phyloP scores from a whole-genome alignment of 2,113 vertebrate species.

The Falco punctatus region DNA sequence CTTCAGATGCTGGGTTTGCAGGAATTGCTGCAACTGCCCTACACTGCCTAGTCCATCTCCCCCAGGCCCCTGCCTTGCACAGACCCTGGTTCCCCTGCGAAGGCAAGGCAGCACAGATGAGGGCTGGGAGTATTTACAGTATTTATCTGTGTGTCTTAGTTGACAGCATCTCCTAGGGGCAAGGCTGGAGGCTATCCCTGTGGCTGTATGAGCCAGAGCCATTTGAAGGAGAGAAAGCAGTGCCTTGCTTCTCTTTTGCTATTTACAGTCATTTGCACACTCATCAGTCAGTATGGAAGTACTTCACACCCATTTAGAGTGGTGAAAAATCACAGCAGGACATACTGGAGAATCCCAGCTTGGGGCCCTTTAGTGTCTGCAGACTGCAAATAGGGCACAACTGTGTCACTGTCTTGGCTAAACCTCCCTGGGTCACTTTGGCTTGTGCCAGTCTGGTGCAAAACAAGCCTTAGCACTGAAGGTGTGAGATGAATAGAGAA shows the following conservation, averaged over 20 bases:
- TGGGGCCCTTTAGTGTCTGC: neutral
- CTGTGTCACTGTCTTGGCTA: neutral
- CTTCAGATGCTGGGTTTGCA: neutral
- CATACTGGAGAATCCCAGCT: neutral
- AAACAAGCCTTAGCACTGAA: neutral
- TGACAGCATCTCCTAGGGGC: accelerated
- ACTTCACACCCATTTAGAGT: neutral
- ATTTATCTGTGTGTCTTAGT: neutral
- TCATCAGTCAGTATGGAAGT: neutral
- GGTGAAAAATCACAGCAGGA: neutral
- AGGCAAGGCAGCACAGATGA: neutral
- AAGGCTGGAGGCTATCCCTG: neutral
- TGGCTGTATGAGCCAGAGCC: neutral
- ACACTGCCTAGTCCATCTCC: accelerated
- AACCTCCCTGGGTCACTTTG: neutral
- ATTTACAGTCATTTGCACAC: neutral
- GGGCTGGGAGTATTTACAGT: neutral
- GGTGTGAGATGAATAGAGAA: neutral
- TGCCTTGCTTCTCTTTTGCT: neutral
- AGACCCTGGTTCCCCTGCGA: neutral
- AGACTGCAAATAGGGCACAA: neutral
- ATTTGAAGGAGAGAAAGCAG: neutral
- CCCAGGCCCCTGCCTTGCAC: accelerated
- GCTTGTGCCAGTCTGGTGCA: neutral
- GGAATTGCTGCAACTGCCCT: neutral